A percentile compares a stretch with the other conserved stretches of the same genome.
These are phyloP conservation scores for Amblyraja radiata DNA, from an alignment of 2,797 vertebrate species.

Conservation along the genomic window DNA sequence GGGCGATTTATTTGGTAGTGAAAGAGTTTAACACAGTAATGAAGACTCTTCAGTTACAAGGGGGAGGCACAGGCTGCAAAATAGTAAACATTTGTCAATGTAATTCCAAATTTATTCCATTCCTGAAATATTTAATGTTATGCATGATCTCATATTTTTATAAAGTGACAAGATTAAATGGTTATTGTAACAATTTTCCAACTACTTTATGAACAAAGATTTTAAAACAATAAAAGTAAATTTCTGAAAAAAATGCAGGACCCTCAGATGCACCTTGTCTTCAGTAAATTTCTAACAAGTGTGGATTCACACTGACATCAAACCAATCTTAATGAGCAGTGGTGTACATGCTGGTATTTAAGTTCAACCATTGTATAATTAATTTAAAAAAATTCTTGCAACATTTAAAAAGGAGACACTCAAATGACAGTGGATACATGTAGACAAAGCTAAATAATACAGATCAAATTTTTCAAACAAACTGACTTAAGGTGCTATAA, in stretches of 20 bases:
- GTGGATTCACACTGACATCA: background rate
- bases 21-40: background rate
- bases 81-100: background rate
- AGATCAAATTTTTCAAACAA: background rate
- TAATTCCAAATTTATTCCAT: slow-evolving; percentile 2
- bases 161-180: background rate
- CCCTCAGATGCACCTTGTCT: background rate
- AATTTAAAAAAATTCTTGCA: background rate
- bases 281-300: background rate
- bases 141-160: background rate
- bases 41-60: background rate
- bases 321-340: background rate
- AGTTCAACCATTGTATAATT: background rate
- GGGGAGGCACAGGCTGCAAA: background rate
- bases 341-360: background rate
- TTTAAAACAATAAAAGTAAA: background rate
- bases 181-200: background rate
- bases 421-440: background rate
- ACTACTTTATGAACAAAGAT: background rate
- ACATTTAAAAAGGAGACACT: background rate
- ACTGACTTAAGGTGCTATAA: background rate
- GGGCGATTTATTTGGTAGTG: background rate
- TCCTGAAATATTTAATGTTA: background rate
- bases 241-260: background rate
- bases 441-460: background rate